Conservation (phyloP, 2,888 invertebrate genomes). For the Diarsia brunnea region DNA sequence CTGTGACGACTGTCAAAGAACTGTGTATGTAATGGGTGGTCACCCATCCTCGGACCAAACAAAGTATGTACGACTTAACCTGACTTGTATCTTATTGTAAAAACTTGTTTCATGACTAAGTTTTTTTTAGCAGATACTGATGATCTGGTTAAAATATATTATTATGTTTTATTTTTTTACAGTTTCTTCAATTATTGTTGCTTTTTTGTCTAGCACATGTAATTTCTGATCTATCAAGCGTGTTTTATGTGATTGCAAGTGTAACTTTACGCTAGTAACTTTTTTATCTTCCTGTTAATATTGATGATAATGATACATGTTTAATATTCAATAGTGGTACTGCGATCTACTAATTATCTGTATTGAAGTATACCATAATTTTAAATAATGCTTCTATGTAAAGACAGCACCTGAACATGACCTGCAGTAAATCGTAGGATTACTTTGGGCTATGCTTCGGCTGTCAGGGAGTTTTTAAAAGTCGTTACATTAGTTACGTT, state of each 20-base stretch:
- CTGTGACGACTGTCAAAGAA: no score
- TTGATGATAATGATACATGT: background rate
- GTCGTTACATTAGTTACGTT: no score
- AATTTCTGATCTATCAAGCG: slow-evolving; percentile 24
- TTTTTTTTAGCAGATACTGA: background rate
- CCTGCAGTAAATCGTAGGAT: background rate
- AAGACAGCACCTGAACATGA: background rate
- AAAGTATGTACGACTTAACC: no score
- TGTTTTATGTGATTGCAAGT: slow-evolving; percentile 15
- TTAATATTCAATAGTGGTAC: slow-evolving; percentile 22
- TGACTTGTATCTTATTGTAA: background rate
- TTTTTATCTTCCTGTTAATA: background rate
- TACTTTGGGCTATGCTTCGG: background rate
- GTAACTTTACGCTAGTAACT: background rate
- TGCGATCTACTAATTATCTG: background rate
- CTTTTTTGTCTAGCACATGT: background rate
- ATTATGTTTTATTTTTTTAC: background rate
- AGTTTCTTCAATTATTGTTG: background rate
- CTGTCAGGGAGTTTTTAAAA: no score
- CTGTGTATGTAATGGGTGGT: no score
- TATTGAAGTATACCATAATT: background rate
- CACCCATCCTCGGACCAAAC: no score
- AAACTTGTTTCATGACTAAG: background rate
- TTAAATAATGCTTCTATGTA: background rate
- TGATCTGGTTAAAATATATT: background rate